Percentiles rank a stretch among this genome's conserved stretches.
Evolutionary conservation across 2,113 vertebrate genomes (phyloP).

Genomic region (Epinephelus cyanopodus): DNA sequence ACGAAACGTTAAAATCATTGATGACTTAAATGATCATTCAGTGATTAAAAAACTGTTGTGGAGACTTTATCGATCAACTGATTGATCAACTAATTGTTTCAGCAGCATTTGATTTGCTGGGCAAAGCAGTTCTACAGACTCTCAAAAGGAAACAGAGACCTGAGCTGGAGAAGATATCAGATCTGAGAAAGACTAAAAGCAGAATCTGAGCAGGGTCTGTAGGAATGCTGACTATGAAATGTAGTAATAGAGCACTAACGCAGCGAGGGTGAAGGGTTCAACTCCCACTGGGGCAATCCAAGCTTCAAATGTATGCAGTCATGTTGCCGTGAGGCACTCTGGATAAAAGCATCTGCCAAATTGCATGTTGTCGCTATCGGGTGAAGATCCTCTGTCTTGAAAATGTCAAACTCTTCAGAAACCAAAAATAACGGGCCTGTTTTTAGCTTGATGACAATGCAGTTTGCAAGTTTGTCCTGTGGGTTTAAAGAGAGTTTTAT

Average conservation of each 20-base stretch:
- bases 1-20: no score
- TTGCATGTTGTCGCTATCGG: background rate
- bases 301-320: constrained; percentile 29
- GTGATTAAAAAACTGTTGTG: no score
- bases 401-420: constrained; percentile 41
- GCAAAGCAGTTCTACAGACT: background rate
- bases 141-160: background rate
- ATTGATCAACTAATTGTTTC: background rate
- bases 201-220: background rate
- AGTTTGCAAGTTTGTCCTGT: background rate
- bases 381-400: background rate
- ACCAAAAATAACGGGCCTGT: background rate
- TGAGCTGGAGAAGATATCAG: background rate
- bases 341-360: constrained; percentile 43
- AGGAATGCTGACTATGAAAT: constrained; percentile 14
- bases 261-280: constrained; percentile 30
- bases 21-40: no score
- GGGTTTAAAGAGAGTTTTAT: background rate
- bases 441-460: constrained; percentile 21
- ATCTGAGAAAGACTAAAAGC: background rate
- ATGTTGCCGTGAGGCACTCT: constrained; percentile 12
- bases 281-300: constrained; percentile 22
- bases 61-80: no score
- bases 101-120: background rate
- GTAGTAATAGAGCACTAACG: constrained; percentile 6